Evolutionary conservation across 1,140 invertebrate genomes (phyloP), one percentile per base, ranked within the genome.

Genomic region (Diorhabda sublineata): DNA sequence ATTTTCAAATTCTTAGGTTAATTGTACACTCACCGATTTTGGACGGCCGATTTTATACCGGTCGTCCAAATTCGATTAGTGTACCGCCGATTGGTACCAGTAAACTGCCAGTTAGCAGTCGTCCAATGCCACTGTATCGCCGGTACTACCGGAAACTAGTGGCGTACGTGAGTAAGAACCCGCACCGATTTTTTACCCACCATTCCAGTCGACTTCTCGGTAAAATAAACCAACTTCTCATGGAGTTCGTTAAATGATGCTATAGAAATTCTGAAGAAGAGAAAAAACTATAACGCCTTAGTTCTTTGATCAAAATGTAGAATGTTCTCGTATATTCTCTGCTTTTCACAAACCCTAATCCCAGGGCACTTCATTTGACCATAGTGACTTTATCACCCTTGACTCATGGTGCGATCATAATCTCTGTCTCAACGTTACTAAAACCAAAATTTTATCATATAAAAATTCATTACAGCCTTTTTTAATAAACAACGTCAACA

Each of bases 231-330:
- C 42, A 62, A 44, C 61, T 62, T 62, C 61, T 45, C 61, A 62
- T 62, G 61, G 61, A 62, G 6, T 9, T 68, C 26, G 59, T 68
- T 60, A 41, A 61, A 61, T 4, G 58, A 61, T 52, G 2, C 43
- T 42, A 68, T 61, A 52, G 42, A 63, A 47, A 68, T 68, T 57
- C 67, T 52, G 5, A 68, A 68, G 52, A 57, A 68, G 47, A 58
- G 58, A 56, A 58, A 68, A 64, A 68, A 63, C 44, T 68, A 52
- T 68, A 47, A 57, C 61, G 58, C 7, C 67, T 57, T 3, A 67
- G 45, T 43, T 67, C 58, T 47, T 67, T 3, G 61, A 61, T 61
- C 6, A 64, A 42, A 58, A 62, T 69, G 43, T 69, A 58, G 58
- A 69, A 69, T 64, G 56, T 59, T 64, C 61, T 57, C 2, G 57